Percentiles rank a stretch among this genome's conserved stretches.
These are phyloP conservation scores for Biston betularia DNA, from an alignment of 2,888 invertebrate species.

Conservation along the genomic window DNA sequence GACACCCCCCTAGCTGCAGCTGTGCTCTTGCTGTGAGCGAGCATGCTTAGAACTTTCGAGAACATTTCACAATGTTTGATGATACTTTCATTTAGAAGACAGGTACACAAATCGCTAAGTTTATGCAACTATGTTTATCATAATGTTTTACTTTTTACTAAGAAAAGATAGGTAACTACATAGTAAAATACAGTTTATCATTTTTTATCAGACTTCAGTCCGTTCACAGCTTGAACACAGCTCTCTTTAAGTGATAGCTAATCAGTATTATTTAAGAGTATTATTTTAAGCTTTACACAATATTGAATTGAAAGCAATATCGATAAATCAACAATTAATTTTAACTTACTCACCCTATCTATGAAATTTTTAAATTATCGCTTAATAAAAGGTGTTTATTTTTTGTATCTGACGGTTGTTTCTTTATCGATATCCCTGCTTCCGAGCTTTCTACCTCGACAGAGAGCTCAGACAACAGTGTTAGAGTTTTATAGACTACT, in stretches of 20 bases:
- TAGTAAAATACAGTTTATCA: no score
- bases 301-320: constrained; percentile 25
- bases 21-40: constrained; percentile 4
- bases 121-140: not conserved
- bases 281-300: constrained; percentile 33
- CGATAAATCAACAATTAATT: constrained; percentile 31
- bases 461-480: constrained; percentile 33
- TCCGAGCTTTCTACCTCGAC: constrained; percentile 34
- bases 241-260: constrained; percentile 32
- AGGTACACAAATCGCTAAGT: not conserved
- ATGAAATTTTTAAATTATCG: constrained; percentile 17
- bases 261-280: constrained; percentile 38
- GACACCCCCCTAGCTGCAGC: not conserved
- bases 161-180: no score
- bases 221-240: constrained; percentile 16
- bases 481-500: constrained; percentile 32
- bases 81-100: not conserved
- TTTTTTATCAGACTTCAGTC: not conserved
- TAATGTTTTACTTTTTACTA: not conserved
- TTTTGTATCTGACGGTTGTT: constrained; percentile 29
- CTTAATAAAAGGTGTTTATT: constrained; percentile 26
- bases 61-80: not conserved
- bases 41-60: not conserved
- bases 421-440: constrained; percentile 36
- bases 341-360: constrained; percentile 7